Evolutionary conservation across 2,888 invertebrate species (phyloP), one percentile per base, ranked within the genome.

Genomic region (Lasioglossum malachurum): DNA sequence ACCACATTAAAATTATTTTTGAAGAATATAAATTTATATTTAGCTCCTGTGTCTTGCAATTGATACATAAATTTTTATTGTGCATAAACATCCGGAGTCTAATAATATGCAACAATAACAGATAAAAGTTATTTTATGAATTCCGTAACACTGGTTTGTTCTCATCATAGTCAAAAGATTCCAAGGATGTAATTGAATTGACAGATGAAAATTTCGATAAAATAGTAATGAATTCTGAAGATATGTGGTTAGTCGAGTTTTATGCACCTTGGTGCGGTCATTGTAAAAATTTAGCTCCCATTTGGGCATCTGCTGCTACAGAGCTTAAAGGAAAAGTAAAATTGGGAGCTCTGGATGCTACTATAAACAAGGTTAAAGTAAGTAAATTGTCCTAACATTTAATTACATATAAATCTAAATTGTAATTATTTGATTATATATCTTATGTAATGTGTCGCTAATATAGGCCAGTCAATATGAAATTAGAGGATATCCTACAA

Each of bases 231-330:
- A 96, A 98, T 91, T 99, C 99, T 75, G 98, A 99, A 27, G 99
- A 99, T 94, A 96, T 99, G 95, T 99, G 99, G 99, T 96, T 99
- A 91, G 99, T 99, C 2, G 99, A 99, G 96, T 99, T 99, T 96
- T 99, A 97, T 95, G 99, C 99, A 10, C 98, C 98, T 0, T 99
- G 99, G 98, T 99, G 99, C 95, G 99, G 99, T 8, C 99, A 99
- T 95, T 99, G 99, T 96, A 99, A 99, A 96, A 99, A 98, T 94
- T 96, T 99, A 79, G 99, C 98, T 80, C 99, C 99, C 0, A 98
- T 99, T 90, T 99, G 99, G 99, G 98, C 98, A 19, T 97, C 98
- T 94, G 99, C 99, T 2, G 99, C 99, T 31, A 96, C 97, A 7
- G 98, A 99, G 95, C 97, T 99, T 35, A 99, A 99, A 96, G 99